Conservation (phyloP, 1,140 invertebrate genomes). For the Pseudomyrmex concolor region DNA sequence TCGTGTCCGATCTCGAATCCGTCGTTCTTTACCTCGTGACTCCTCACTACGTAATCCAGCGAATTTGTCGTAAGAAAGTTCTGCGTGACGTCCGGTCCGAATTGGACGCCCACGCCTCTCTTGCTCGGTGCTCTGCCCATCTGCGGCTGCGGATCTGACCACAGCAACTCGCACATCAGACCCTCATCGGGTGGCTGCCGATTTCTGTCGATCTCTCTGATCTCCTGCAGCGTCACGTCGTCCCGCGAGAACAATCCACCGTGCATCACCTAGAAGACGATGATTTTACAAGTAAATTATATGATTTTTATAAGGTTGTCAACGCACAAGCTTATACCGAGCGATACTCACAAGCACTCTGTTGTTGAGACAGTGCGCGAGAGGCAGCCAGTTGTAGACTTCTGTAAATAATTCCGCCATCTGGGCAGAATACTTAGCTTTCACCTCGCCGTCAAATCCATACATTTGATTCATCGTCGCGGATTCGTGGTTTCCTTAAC, state of each 20-base stretch:
- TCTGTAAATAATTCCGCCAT: constrained; percentile 99
- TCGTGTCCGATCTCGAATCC: constrained; percentile 98
- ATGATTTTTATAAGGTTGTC: neutral
- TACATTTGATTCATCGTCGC: constrained; percentile 99
- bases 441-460: constrained; percentile 99
- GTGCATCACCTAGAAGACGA: constrained; percentile 91
- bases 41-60: constrained; percentile 97
- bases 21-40: constrained; percentile 98
- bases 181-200: constrained; percentile 98
- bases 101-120: constrained; percentile 98
- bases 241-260: constrained; percentile 96
- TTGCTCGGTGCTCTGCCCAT: constrained; percentile 95
- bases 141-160: constrained; percentile 98
- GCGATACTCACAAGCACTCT: constrained; percentile 91
- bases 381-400: constrained; percentile 98
- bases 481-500: constrained; percentile 97
- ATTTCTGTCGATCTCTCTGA: constrained; percentile 94
- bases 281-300: constrained; percentile 22
- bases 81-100: constrained; percentile 98
- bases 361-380: constrained; percentile 97
- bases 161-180: constrained; percentile 98
- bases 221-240: constrained; percentile 95
- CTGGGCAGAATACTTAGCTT: constrained; percentile 95
- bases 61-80: constrained; percentile 94
- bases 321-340: neutral